Conservation (phyloP, 2,797 vertebrate genomes). For the Schizopygopsis malacanthus region DNA sequence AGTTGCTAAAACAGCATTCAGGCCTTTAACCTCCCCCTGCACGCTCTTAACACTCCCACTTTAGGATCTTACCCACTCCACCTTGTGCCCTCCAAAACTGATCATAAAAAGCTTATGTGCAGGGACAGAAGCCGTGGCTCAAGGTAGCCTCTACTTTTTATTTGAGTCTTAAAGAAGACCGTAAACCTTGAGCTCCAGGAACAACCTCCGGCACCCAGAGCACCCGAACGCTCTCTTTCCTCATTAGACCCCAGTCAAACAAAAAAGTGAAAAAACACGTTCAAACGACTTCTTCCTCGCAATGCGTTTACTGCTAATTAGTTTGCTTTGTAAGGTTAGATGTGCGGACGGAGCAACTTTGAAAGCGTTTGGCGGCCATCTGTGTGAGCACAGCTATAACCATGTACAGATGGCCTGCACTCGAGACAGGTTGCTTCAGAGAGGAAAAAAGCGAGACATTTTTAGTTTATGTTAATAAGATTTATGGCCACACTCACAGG, state of each 20-base stretch:
- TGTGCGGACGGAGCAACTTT: conserved; percentile 92
- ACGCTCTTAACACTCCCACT: conserved; percentile 63
- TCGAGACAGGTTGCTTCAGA: conserved; percentile 95
- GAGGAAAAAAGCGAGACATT: conserved; percentile 80
- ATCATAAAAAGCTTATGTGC: conserved; percentile 73
- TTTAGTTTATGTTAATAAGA: conserved; percentile 97
- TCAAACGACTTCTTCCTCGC: conserved; percentile 88
- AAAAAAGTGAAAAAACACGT: conserved; percentile 85
- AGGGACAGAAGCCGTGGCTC: conserved; percentile 71
- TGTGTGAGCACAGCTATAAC: conserved; percentile 93
- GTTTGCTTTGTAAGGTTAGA: conserved; percentile 96
- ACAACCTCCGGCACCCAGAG: conserved; percentile 65
- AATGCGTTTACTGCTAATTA: conserved; percentile 88
- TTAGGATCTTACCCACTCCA: conserved; percentile 69
- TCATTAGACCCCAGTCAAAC: conserved; percentile 77
- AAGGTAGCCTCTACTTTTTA: conserved; percentile 78
- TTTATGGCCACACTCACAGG: conserved; percentile 92
- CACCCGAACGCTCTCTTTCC: conserved; percentile 64
- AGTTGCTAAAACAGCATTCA: conserved; percentile 58
- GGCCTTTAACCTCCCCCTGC: conserved; percentile 55
- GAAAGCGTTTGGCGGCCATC: conserved; percentile 94
- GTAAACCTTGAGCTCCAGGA: conserved; percentile 75
- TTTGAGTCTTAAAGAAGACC: conserved; percentile 76
- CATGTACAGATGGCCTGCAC: conserved; percentile 95
- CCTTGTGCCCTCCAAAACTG: conserved; percentile 63